These are phyloP conservation scores for Morpho deidamia DNA, from an alignment of 2,888 invertebrate species.

Conservation along the genomic window DNA sequence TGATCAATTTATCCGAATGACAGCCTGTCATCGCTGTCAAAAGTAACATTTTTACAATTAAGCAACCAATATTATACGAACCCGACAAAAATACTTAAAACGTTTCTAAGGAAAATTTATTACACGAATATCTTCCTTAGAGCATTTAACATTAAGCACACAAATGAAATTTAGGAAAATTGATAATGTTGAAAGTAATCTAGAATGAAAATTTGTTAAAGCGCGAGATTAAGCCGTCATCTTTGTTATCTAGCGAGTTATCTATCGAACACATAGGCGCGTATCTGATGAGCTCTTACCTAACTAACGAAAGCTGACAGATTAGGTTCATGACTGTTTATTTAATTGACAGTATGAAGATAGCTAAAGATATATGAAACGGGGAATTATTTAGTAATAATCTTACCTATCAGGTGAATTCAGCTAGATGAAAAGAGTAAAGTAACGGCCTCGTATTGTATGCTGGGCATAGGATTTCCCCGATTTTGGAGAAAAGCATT, in stretches of 20 bases:
- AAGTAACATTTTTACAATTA: constrained; percentile 73
- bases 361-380: background rate
- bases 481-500: too few species aligned
- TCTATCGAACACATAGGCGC: constrained; percentile 48
- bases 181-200: constrained; percentile 42
- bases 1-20: constrained; percentile 72
- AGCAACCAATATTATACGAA: constrained; percentile 64
- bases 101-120: constrained; percentile 23
- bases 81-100: constrained; percentile 50
- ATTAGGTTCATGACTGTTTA: constrained; percentile 7
- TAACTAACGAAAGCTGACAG: constrained; percentile 7
- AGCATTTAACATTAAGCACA: constrained; percentile 21
- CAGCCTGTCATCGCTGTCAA: constrained; percentile 70
- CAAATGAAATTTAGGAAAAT: constrained; percentile 17
- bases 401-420: too few species aligned
- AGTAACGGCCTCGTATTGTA: too few species aligned
- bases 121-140: constrained; percentile 41
- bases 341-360: constrained; percentile 7
- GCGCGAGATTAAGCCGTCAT: constrained; percentile 73
- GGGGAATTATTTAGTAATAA: too few species aligned
- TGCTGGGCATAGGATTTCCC: too few species aligned
- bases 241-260: constrained; percentile 64
- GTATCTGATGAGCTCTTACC: constrained; percentile 10
- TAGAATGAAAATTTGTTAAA: constrained; percentile 68
- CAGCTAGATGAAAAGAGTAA: too few species aligned